Percentiles rank a stretch among this genome's conserved stretches.
Conservation (phyloP, 2,797 vertebrate species). For the Holocentrus rufus region DNA sequence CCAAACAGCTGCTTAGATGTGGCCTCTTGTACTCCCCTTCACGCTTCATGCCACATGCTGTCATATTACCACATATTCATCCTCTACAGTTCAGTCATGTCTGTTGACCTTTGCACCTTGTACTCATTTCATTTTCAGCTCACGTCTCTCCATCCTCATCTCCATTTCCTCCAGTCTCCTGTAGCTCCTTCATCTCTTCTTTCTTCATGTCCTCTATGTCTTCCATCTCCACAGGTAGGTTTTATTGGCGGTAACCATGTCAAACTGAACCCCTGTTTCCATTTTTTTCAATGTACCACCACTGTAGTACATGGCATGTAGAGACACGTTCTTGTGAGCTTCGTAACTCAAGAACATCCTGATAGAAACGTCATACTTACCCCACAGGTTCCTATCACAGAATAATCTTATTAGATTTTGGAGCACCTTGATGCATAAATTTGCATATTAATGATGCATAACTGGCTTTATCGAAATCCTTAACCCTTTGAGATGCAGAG, state of each 20-base stretch:
- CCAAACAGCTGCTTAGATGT: constrained; percentile 13
- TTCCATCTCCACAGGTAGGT: constrained; percentile 63
- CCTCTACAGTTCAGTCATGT: constrained; percentile 37
- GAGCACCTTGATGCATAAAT: no score
- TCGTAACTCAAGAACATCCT: no score
- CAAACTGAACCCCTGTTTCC: not conserved
- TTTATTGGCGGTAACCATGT: constrained; percentile 1
- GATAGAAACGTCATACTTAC: no score
- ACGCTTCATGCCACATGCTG: constrained; percentile 17
- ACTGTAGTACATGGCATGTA: no score
- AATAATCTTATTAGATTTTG: no score
- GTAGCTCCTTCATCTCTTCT: constrained; percentile 55
- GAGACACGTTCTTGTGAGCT: no score
- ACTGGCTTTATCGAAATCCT: no score
- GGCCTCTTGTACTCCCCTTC: not conserved
- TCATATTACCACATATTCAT: constrained; percentile 34
- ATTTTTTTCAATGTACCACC: not conserved
- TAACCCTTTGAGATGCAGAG: no score
- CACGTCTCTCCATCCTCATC: constrained; percentile 55
- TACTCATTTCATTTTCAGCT: constrained; percentile 69
- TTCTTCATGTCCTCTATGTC: constrained; percentile 57
- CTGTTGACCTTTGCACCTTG: constrained; percentile 68
- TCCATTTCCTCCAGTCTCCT: constrained; percentile 60
- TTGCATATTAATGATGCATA: no score
- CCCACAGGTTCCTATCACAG: no score